A percentile compares a stretch with the other conserved stretches of the same genome.
Evolutionary conservation across 1,140 invertebrate species (phyloP).

Genomic region (Trichoplusia ni): DNA sequence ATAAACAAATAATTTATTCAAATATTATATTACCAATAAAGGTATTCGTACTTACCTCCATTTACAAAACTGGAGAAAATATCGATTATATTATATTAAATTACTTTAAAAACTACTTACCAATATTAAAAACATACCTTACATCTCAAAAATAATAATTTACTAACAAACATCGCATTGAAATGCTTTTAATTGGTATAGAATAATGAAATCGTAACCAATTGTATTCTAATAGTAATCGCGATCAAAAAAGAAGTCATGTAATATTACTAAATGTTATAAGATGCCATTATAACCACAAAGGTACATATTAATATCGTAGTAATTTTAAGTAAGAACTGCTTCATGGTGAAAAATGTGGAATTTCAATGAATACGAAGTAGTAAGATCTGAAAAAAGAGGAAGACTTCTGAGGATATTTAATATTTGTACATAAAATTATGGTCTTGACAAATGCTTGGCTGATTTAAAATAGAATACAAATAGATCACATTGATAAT

Average conservation of each 20-base stretch:
- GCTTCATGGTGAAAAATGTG: too few species aligned
- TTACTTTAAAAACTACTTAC: constrained; percentile 76
- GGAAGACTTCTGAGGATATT: constrained; percentile 22
- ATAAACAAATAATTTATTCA: constrained; percentile 44
- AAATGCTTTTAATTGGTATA: constrained; percentile 35
- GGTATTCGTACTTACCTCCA: constrained; percentile 64
- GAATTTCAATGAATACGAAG: too few species aligned
- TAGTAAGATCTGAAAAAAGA: constrained; percentile 25
- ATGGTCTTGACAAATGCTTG: constrained; percentile 5
- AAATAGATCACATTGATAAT: too few species aligned
- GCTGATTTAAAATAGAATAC: background rate
- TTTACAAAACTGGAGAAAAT: constrained; percentile 61
- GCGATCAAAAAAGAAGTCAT: constrained; percentile 1
- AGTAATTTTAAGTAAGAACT: too few species aligned
- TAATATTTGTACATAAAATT: constrained; percentile 14
- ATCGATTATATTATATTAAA: constrained; percentile 73
- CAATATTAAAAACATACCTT: constrained; percentile 78
- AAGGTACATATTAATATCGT: too few species aligned
- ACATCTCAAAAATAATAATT: constrained; percentile 80
- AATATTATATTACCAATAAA: constrained; percentile 68
- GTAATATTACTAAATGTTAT: too few species aligned
- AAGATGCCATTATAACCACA: too few species aligned
- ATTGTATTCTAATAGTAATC: background rate
- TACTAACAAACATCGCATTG: constrained; percentile 71
- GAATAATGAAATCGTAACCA: constrained; percentile 15